These are phyloP conservation scores for Plebejus argus DNA, from an alignment of 2,888 invertebrate genomes.

Conservation along the genomic window DNA sequence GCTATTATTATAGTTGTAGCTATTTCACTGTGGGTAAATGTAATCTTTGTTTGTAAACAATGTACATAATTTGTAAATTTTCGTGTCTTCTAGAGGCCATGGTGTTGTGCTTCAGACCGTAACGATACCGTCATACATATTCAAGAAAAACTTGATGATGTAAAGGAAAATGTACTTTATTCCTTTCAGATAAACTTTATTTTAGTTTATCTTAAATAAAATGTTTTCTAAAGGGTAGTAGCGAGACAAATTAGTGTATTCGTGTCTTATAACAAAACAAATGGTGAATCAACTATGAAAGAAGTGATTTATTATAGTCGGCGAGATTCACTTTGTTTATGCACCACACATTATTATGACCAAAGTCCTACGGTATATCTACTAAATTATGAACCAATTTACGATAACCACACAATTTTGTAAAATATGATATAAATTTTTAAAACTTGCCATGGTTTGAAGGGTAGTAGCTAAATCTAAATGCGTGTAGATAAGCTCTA, in stretches of 20 bases:
- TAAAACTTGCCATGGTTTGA: no score
- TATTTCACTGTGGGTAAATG: not conserved
- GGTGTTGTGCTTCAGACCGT: constrained; percentile 25
- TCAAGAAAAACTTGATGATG: not conserved
- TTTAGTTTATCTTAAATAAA: not conserved
- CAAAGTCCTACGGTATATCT: no score
- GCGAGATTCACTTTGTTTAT: not conserved
- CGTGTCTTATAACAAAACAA: not conserved
- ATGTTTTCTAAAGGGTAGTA: not conserved
- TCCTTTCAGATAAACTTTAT: not conserved
- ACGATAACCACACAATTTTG: no score
- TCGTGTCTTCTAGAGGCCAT: constrained; percentile 28
- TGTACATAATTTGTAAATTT: constrained; percentile 9
- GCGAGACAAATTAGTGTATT: constrained; percentile 25
- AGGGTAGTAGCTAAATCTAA: no score
- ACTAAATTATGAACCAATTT: no score
- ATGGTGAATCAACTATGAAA: not conserved
- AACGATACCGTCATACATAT: constrained; percentile 19
- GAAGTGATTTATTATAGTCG: not conserved
- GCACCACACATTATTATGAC: not conserved
- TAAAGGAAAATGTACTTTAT: not conserved
- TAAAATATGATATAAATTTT: no score
- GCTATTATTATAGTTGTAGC: no score
- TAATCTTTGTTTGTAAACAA: not conserved
- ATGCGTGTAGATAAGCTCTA: no score